Conservation (phyloP, 1,140 invertebrate genomes). For the Phocides pigmalion region DNA sequence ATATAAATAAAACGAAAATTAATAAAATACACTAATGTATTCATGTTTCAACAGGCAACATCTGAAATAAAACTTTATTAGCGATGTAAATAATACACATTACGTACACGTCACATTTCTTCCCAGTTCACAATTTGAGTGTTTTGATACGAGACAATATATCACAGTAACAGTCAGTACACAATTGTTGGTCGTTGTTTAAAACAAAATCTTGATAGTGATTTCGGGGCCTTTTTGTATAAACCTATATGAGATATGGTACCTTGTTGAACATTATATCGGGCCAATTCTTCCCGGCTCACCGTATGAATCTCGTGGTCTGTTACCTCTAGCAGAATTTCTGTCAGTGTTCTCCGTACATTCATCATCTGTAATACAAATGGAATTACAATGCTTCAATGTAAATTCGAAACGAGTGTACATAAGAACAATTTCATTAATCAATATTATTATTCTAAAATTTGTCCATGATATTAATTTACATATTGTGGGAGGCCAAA, state of each 20-base stretch:
- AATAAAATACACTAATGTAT: slow-evolving; percentile 78
- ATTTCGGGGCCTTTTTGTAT: slow-evolving; percentile 58
- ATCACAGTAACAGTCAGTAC: slow-evolving; percentile 63
- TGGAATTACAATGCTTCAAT: no score
- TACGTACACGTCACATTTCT: slow-evolving; percentile 57
- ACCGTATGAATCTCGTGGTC: slow-evolving; percentile 93
- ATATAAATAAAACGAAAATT: slow-evolving; percentile 85
- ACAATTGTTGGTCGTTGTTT: slow-evolving; percentile 52
- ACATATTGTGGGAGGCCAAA: no score
- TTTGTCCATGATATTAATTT: no score
- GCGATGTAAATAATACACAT: slow-evolving; percentile 59
- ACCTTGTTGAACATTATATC: slow-evolving; percentile 83
- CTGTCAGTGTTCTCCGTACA: slow-evolving; percentile 93
- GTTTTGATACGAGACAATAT: slow-evolving; percentile 18
- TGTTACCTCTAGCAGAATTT: slow-evolving; percentile 96
- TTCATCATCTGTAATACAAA: slow-evolving; percentile 90
- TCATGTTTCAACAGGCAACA: slow-evolving; percentile 63
- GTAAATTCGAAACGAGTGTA: no score
- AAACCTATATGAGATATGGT: slow-evolving; percentile 74
- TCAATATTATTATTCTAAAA: no score
- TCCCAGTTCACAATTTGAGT: slow-evolving; percentile 42
- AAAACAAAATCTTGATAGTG: slow-evolving; percentile 60
- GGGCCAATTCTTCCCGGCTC: slow-evolving; percentile 88
- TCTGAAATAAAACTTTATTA: slow-evolving; percentile 82
- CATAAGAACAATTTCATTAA: background rate